Evolutionary conservation across 2,797 vertebrate species (phyloP), one percentile per base, ranked within the genome.

Genomic region (Pipistrellus nathusii): DNA sequence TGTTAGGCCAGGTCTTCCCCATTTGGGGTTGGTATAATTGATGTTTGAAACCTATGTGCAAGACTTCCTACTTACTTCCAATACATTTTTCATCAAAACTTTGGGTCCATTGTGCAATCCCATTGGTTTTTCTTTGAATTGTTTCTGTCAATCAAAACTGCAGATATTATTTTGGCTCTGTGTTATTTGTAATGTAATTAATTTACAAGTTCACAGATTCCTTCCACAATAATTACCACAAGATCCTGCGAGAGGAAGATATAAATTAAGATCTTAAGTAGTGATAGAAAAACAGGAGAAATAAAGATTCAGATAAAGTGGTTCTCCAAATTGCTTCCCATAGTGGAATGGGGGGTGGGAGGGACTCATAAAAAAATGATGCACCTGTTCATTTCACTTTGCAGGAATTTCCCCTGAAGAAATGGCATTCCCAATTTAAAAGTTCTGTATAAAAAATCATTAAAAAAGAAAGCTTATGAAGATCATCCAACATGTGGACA

Each of bases 161-260:
- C 12, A 71, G 35, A n/a, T 35, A 77, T 62, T 72, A 71, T 88
- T 71, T 71, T 78, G 53, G 35, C 35, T 66, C 71, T 82, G n/a
- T 38, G 48, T 46, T n/a, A 64, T 27, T 88, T 72, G 6, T 72
- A 53, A 88, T 38, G 25, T 71, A 91, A 44, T 44, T 59, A 44
- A 53, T 55, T 80, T 80, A 80, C 8, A 44, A 83, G 87, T 88
- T 78, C 27, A 69, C n/a, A 76, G 17, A 88, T 87, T 84, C 23
- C 46, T 71, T 83, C 23, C 11, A n/a, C 30, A 64, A 32, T 46
- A 46, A 88, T 44, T 46, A 92, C 68, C 38, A 73, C 46, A 69
- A 87, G 53, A 84, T 76, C 64, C 64, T 88, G 55, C 88, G 44
- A 64, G 17, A 68, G 62, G 69, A 62, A 71, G 7, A 14, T 44